A percentile compares a stretch with the other conserved stretches of the same genome.
These are phyloP conservation scores for Meganola albula DNA, from an alignment of 2,888 invertebrate species.

Conservation along the genomic window DNA sequence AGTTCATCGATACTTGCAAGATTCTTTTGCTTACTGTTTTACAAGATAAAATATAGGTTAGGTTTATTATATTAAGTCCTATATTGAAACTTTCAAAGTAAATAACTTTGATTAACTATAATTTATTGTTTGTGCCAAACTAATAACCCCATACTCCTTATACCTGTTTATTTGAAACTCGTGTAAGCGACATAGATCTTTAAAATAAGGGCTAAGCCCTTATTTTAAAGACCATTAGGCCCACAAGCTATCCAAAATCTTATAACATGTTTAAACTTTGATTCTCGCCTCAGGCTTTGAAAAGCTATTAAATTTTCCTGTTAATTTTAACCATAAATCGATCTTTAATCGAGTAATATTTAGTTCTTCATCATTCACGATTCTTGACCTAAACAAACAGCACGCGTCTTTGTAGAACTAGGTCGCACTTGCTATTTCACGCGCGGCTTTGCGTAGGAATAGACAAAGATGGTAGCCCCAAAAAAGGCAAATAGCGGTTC, in stretches of 20 bases:
- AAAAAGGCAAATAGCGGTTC: constrained; percentile 72
- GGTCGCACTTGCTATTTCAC: constrained; percentile 76
- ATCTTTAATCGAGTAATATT: constrained; percentile 58
- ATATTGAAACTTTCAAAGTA: too few species aligned
- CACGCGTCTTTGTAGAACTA: constrained; percentile 64
- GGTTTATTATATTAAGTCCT: too few species aligned
- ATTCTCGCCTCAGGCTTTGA: constrained; percentile 25
- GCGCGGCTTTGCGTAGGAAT: constrained; percentile 71
- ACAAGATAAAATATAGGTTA: too few species aligned
- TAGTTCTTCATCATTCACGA: constrained; percentile 62
- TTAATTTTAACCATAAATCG: constrained; percentile 43
- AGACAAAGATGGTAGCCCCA: constrained; percentile 68
- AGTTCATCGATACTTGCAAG: constrained; percentile 47
- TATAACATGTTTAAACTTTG: constrained; percentile 26
- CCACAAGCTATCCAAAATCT: constrained; percentile 32
- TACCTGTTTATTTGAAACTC: constrained; percentile 6
- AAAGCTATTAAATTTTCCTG: constrained; percentile 32
- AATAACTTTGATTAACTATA: too few species aligned
- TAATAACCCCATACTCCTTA: too few species aligned
- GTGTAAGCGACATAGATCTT: constrained; percentile 38
- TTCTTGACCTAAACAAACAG: constrained; percentile 70
- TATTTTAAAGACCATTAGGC: constrained; percentile 36
- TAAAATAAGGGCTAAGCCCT: constrained; percentile 44
- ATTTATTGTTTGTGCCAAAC: too few species aligned
- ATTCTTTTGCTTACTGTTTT: too few species aligned